Conservation (phyloP, 2,888 invertebrate species). For the Pterostichus madidus region DNA sequence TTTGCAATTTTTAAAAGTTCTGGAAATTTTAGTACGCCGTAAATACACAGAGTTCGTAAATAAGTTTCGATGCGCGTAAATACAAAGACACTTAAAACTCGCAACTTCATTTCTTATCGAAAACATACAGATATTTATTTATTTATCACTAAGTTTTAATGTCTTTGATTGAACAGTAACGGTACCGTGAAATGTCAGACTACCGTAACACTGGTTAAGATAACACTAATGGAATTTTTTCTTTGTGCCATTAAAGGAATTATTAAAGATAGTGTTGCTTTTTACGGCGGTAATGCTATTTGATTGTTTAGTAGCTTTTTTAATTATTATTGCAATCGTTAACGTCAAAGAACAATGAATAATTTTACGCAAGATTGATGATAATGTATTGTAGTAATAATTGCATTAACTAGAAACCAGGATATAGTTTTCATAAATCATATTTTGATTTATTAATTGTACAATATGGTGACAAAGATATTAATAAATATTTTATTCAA, state of each 20-base stretch:
- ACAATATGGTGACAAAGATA: too few species aligned
- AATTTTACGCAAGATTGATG: slow-evolving; percentile 15
- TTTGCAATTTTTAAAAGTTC: slow-evolving; percentile 46
- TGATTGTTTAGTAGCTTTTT: not conserved
- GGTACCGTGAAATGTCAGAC: too few species aligned
- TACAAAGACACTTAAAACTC: not conserved
- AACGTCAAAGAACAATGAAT: slow-evolving; percentile 38
- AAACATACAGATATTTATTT: too few species aligned
- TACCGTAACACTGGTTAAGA: not conserved
- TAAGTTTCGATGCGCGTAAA: not conserved
- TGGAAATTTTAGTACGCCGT: slow-evolving; percentile 37
- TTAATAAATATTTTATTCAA: too few species aligned
- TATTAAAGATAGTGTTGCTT: slow-evolving; percentile 17
- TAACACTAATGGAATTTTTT: slow-evolving; percentile 7
- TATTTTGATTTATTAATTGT: slow-evolving; percentile 12
- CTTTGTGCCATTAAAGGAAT: slow-evolving; percentile 4
- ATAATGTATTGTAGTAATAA: slow-evolving; percentile 24
- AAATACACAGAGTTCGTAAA: slow-evolving; percentile 23
- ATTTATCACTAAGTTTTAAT: too few species aligned
- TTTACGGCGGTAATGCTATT: slow-evolving; percentile 11
- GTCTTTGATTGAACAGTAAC: too few species aligned
- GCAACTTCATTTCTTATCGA: too few species aligned
- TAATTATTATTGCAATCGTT: slow-evolving; percentile 38
- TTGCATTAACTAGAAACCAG: not conserved
- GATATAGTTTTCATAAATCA: not conserved